These are phyloP conservation scores for Drosophila putrida DNA, from an alignment of 2,888 invertebrate species.

Conservation along the genomic window DNA sequence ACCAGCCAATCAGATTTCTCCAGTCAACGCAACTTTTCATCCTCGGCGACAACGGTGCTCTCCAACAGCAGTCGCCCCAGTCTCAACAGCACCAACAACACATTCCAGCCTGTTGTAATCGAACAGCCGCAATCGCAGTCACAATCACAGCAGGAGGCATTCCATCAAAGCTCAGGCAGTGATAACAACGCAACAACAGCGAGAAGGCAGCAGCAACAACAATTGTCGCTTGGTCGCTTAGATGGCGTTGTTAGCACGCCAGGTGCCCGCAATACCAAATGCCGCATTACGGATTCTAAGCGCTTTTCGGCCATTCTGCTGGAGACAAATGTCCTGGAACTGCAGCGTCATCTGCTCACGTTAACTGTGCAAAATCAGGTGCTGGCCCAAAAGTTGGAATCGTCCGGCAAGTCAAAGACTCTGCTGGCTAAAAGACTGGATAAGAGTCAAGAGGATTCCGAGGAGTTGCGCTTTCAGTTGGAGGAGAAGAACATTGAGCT, in stretches of 20 bases:
- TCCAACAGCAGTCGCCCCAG: conserved; percentile 74
- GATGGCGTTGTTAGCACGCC: conserved; percentile 90
- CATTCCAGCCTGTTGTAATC: conserved; percentile 79
- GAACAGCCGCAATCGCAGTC: conserved; percentile 64
- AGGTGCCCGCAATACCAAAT: conserved; percentile 87
- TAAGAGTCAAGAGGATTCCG: conserved; percentile 91
- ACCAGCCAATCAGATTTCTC: conserved; percentile 83
- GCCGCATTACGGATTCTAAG: conserved; percentile 89
- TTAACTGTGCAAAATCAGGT: conserved; percentile 94
- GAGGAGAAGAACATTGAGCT: conserved; percentile 93
- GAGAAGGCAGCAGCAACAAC: conserved; percentile 35
- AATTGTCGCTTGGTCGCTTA: conserved; percentile 87
- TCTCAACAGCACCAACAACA: conserved; percentile 61
- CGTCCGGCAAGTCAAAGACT: conserved; percentile 89
- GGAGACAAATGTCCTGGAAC: conserved; percentile 92
- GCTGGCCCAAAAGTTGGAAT: conserved; percentile 90
- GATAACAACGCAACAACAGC: conserved; percentile 57
- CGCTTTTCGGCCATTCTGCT: conserved; percentile 94
- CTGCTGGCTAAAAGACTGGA: conserved; percentile 89
- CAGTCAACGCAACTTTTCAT: conserved; percentile 83
- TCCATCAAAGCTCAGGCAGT: conserved; percentile 84
- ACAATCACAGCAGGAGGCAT: conserved; percentile 64
- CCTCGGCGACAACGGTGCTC: conserved; percentile 82
- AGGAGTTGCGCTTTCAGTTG: conserved; percentile 93
- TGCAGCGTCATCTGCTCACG: conserved; percentile 93